Base-by-base conservation (phyloP, 2,888 invertebrate genomes). In the Nasonovia ribisnigri region DNA sequence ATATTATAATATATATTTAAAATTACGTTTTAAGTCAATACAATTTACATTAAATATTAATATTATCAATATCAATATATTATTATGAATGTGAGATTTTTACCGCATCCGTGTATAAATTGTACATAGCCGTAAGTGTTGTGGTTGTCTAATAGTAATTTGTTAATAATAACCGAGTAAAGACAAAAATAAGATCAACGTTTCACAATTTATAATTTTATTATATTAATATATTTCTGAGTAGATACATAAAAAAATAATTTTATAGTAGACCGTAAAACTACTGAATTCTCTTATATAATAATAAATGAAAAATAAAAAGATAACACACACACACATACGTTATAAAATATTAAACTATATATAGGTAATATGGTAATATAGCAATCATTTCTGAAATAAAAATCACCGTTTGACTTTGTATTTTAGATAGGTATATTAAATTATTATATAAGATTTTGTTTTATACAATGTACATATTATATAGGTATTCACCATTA, bases 161-260 rank as follows among this genome's bases (percentile, higher is more conserved):
- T 20, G 77, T 20, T 77, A 36, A 77, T 11, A 77, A 11, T 77
- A 20, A 77, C 77, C 6, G 8, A 77, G 77, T 16, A 5, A 8
- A 77, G 36, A 77, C 20, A 42, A 77, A 77, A 77, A 77, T 77
- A 36, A 77, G 77, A 77, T 77, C 36, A 77, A 77, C 36, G 77
- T 77, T 8, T 24, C 36, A 77, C 77, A 20, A 1, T 77, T 77
- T 77, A 77, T 77, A 42, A 20, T 36, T 36, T 20, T 77, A 20
- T 77, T 36, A 77, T n/a, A n/a, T n/a, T n/a, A n/a, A n/a, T n/a
- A 77, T 77, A 77, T 77, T 77, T 77, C 36, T 77, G 36, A 77
- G 77, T 77, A 77, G 36, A 77, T 77, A 77, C 20, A 77, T 8
- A 77, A 1, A 20, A 36, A 77, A 77, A 36, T 20, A 10, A 2